Evolutionary conservation across 2,797 vertebrate species (phyloP), one percentile per base, ranked within the genome.

Genomic region (Toxotes lorentzi): DNA sequence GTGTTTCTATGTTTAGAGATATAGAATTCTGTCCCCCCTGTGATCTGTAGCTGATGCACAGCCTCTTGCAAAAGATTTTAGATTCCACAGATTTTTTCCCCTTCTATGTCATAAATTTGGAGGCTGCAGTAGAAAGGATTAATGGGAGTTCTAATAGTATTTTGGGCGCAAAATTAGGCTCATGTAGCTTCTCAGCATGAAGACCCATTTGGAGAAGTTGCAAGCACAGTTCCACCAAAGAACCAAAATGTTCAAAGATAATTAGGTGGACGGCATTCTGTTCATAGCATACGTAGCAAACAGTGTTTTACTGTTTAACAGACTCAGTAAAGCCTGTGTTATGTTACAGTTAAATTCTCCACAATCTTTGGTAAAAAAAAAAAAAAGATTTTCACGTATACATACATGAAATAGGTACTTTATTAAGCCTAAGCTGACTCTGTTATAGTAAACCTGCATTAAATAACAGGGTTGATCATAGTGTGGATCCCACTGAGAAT

Each of bases 131-230:
- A 70, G 14, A 76, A 81, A 81, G 68, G 38, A 77, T 74, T 7
- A 58, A 84, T 79, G 57, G 65, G 11, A 65, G 58, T 54, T 73
- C 78, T 65, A 53, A 59, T 56, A 35, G 0, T 24, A 63, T 63
- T 74, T 73, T 78, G 11, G 21, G 62, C 21, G 35, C 54, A 77
- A 63, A 73, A 68, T 78, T 47, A 48, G 54, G 17, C 51, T 74
- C 69, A 58, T 67, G 56, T 43, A 61, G 67, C 41, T 51, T 2
- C 38, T 74, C 30, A 21, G 21, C 58, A 23, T 82, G 68, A 63
- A 48, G 56, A 61, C 27, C 35, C 17, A 53, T 79, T 84, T 76
- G 41, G 45, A 84, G 51, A 68, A 40, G 17, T 63, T 58, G 53
- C 24, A 17, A 53, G 43, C 41, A 32, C 35, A 63, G 43, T 40